Percentiles rank a stretch among this genome's conserved stretches.
Conservation (phyloP, 2,888 invertebrate species). For the Megaustenia siamemsis region DNA sequence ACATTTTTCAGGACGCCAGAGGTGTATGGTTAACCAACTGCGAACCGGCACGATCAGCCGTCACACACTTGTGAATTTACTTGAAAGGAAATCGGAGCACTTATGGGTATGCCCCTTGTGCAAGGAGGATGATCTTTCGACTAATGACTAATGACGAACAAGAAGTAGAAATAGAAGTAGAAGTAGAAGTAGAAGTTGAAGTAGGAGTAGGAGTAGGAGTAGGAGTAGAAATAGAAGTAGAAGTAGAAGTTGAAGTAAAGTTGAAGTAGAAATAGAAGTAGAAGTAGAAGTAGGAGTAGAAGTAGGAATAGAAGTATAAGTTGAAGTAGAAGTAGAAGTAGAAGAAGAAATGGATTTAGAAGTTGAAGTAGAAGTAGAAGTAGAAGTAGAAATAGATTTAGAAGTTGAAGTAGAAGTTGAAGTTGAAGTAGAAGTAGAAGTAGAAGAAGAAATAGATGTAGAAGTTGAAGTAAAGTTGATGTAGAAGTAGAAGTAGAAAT, state of each 20-base stretch:
- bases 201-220: not conserved
- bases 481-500: conserved; percentile 24
- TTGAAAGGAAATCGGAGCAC: too few relatives aligned
- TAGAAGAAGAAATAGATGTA: not conserved
- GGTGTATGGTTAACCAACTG: too few relatives aligned
- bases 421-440: conserved; percentile 4
- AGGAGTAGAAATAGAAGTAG: not conserved
- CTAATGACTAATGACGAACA: too few relatives aligned
- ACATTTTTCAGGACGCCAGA: too few relatives aligned
- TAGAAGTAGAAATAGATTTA: not conserved
- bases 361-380: conserved; percentile 20
- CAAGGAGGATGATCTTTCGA: too few relatives aligned
- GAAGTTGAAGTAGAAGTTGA: not conserved
- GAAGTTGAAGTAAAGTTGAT: not conserved
- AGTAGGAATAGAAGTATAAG: not conserved
- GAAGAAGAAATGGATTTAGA: not conserved
- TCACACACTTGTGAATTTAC: too few relatives aligned
- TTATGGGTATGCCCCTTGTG: too few relatives aligned
- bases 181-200: too few relatives aligned
- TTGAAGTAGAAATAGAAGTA: not conserved
- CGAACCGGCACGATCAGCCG: too few relatives aligned
- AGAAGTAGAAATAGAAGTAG: not conserved
- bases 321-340: not conserved
- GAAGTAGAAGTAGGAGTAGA: not conserved
- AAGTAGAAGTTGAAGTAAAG: not conserved